phyloP scores from a whole-genome alignment of 2,797 vertebrate genomes.

The Pitangus sulphuratus region DNA sequence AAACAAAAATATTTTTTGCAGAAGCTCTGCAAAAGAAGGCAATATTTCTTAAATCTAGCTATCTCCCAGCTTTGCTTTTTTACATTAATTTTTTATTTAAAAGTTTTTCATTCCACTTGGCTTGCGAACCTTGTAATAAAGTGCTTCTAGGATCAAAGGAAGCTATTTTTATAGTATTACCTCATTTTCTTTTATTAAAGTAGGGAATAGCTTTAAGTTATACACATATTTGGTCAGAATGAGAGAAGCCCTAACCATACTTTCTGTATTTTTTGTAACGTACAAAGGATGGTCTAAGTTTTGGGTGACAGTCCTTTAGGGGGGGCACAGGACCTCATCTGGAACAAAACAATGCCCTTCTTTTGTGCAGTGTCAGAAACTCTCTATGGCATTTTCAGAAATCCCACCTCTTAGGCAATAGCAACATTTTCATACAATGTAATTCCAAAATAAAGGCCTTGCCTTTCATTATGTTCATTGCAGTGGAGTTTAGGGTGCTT shows the following conservation, averaged over 20 bases:
- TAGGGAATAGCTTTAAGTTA: constrained; percentile 32
- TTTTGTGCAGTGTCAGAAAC: background rate
- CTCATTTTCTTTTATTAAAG: constrained; percentile 64
- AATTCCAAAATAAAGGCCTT: constrained; percentile 56
- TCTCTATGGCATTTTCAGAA: constrained; percentile 35
- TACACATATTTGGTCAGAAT: background rate
- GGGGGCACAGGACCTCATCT: background rate
- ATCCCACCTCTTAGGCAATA: background rate
- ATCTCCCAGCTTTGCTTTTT: constrained; percentile 52
- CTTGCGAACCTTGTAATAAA: constrained; percentile 48
- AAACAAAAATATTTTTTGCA: constrained; percentile 47
- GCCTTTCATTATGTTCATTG: constrained; percentile 40
- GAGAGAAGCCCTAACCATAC: background rate
- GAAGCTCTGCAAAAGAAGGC: background rate
- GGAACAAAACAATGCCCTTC: background rate
- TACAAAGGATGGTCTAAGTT: background rate
- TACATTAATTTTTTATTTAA: constrained; percentile 65
- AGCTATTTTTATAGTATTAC: constrained; percentile 57
- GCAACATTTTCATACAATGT: background rate
- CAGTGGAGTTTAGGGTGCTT: constrained; percentile 55
- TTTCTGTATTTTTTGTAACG: background rate
- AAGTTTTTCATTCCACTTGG: constrained; percentile 62
- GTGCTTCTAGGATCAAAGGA: constrained; percentile 52
- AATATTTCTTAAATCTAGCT: constrained; percentile 54
- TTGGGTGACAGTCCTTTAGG: background rate